Evolutionary conservation across 1,140 invertebrate species (phyloP).

Genomic region (Drosophila repleta): DNA sequence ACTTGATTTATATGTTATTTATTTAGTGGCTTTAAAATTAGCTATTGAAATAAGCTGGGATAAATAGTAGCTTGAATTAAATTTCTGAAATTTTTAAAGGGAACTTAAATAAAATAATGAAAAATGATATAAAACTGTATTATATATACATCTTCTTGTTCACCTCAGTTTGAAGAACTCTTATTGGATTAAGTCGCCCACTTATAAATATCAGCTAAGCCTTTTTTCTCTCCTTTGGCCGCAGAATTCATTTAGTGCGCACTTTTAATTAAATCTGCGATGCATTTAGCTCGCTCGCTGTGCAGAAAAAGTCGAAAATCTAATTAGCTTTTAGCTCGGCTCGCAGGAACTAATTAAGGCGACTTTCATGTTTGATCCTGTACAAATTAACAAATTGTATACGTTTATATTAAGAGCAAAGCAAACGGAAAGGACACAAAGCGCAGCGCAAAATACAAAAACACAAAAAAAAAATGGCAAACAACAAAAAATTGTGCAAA

Average conservation of each 20-base stretch:
- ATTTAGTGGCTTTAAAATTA: conserved; percentile 4
- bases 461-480: conserved; percentile 16
- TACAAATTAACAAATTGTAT: conserved; percentile 82
- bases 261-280: conserved; percentile 70
- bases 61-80: background rate
- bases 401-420: conserved; percentile 81
- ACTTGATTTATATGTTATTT: conserved; percentile 36
- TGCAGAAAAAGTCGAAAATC: conserved; percentile 58
- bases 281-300: conserved; percentile 53
- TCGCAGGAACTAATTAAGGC: conserved; percentile 70
- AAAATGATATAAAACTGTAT: no score
- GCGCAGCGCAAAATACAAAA: conserved; percentile 39
- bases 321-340: conserved; percentile 67
- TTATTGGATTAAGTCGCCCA: background rate
- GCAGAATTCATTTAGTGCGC: conserved; percentile 54
- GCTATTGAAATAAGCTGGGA: background rate
- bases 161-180: background rate
- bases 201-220: conserved; percentile 33
- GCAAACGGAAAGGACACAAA: conserved; percentile 75
- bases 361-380: conserved; percentile 76
- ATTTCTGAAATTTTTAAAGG: background rate
- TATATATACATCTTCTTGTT: no score
- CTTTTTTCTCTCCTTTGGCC: conserved; percentile 38
- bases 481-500: conserved; percentile 70
- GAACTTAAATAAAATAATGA: background rate